A percentile compares a stretch with the other conserved stretches of the same genome.
phyloP scores from a whole-genome alignment of 2,797 vertebrate genomes.

The Coilia nasus region DNA sequence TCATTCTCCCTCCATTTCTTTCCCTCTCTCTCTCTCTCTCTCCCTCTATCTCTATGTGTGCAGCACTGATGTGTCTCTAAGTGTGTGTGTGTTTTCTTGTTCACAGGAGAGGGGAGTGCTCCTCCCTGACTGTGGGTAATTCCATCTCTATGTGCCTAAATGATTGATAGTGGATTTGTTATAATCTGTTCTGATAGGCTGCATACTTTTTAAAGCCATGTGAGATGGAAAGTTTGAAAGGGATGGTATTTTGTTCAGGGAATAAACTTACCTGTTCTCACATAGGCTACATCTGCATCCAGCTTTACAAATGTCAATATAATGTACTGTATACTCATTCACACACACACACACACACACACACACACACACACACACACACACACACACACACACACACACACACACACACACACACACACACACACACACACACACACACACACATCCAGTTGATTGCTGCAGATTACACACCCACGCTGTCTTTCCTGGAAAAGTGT shows the following conservation, averaged over 20 bases:
- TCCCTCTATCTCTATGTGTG: slow-evolving; percentile 23
- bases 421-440: slow-evolving; percentile 4
- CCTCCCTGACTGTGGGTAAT: slow-evolving; percentile 18
- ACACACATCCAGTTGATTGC: neutral
- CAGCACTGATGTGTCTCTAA: neutral
- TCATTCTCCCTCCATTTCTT: neutral
- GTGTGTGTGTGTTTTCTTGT: neutral
- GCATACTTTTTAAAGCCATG: slow-evolving; percentile 1
- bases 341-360: neutral
- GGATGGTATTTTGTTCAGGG: neutral
- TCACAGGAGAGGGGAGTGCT: slow-evolving; percentile 15
- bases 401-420: neutral
- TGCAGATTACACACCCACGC: slow-evolving; percentile 13
- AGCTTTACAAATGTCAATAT: neutral
- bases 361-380: neutral
- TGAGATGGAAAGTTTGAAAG: slow-evolving; percentile 12
- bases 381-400: neutral
- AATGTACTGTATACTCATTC: neutral
- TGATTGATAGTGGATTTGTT: slow-evolving; percentile 13
- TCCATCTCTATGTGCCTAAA: slow-evolving; percentile 21
- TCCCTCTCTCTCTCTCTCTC: neutral
- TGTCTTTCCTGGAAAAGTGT: slow-evolving; percentile 17
- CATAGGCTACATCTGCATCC: neutral
- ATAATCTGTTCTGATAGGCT: slow-evolving; percentile 25
- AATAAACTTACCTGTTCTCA: neutral